These are phyloP conservation scores for Platyura marginata DNA, from an alignment of 1,140 invertebrate species.

Conservation along the genomic window DNA sequence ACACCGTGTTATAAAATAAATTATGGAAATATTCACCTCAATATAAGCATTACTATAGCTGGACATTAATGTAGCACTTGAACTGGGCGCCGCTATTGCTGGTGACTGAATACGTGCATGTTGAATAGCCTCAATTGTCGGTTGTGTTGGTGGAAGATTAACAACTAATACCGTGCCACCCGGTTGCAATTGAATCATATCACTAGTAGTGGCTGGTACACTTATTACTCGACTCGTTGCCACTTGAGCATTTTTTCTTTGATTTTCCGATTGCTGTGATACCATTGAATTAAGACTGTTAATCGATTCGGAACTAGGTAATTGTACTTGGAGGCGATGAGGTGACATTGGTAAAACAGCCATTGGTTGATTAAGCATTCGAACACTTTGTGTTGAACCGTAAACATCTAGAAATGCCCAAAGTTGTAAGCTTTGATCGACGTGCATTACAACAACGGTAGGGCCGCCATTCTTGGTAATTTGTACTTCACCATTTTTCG, in stretches of 20 bases:
- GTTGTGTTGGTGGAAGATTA: conserved; percentile 43
- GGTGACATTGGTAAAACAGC: conserved; percentile 12
- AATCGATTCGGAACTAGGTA: conserved; percentile 28
- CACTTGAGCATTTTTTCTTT: conserved; percentile 10
- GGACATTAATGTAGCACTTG: conserved; percentile 28
- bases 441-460: conserved; percentile 76
- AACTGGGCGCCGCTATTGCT: conserved; percentile 14
- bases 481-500: conserved; percentile 67
- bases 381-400: conserved; percentile 76
- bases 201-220: conserved; percentile 26
- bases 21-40: too few species aligned
- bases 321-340: conserved; percentile 17
- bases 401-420: conserved; percentile 96
- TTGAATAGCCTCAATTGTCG: conserved; percentile 14
- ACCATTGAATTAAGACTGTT: conserved; percentile 26
- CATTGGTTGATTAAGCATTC: conserved; percentile 32
- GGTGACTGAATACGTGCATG: conserved; percentile 11
- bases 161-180: conserved; percentile 61
- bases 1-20: too few species aligned
- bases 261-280: conserved; percentile 1
- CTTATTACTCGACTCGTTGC: conserved; percentile 26
- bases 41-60: conserved; percentile 38
- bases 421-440: conserved; percentile 71
- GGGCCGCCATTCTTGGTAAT: conserved; percentile 75
- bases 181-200: conserved; percentile 42